Percentiles rank a stretch among this genome's conserved stretches.
Evolutionary conservation across 2,888 invertebrate species (phyloP).

Genomic region (Tipula confusa): DNA sequence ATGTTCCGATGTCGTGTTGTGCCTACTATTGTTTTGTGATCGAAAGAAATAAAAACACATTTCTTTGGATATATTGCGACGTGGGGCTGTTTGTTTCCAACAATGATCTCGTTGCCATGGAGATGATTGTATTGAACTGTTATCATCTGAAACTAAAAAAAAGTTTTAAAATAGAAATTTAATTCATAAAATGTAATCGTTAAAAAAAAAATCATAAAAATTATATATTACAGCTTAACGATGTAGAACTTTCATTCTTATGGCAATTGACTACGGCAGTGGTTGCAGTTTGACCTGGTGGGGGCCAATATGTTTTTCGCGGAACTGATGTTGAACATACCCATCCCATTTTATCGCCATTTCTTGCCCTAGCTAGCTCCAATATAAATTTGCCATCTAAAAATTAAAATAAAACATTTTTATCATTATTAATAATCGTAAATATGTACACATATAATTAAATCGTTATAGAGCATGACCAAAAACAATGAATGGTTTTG

Average conservation of each 20-base stretch:
- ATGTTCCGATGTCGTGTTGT: conserved; percentile 46
- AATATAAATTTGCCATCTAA: conserved; percentile 86
- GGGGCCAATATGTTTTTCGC: conserved; percentile 82
- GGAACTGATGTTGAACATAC: conserved; percentile 67
- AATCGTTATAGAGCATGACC: conserved; percentile 30
- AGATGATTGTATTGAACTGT: conserved; percentile 84
- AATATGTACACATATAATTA: background rate
- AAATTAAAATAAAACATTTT: conserved; percentile 36
- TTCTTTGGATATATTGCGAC: conserved; percentile 68
- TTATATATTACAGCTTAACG: conserved; percentile 66
- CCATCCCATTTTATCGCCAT: conserved; percentile 81
- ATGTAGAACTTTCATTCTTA: conserved; percentile 70
- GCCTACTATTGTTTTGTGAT: conserved; percentile 43
- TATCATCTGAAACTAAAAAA: conserved; percentile 75
- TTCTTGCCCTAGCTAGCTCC: conserved; percentile 71
- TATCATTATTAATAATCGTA: background rate
- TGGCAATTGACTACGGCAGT: conserved; percentile 54
- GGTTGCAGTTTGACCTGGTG: conserved; percentile 65
- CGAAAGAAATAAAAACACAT: conserved; percentile 58
- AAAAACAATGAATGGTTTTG: background rate
- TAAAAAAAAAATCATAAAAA: conserved; percentile 33
- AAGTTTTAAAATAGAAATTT: background rate
- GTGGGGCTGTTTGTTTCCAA: conserved; percentile 79
- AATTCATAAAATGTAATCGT: background rate
- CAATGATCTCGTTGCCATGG: conserved; percentile 88